Evolutionary conservation across 2,797 vertebrate genomes (phyloP), one percentile per base, ranked within the genome.

Genomic region (Cossypha polioptera): DNA sequence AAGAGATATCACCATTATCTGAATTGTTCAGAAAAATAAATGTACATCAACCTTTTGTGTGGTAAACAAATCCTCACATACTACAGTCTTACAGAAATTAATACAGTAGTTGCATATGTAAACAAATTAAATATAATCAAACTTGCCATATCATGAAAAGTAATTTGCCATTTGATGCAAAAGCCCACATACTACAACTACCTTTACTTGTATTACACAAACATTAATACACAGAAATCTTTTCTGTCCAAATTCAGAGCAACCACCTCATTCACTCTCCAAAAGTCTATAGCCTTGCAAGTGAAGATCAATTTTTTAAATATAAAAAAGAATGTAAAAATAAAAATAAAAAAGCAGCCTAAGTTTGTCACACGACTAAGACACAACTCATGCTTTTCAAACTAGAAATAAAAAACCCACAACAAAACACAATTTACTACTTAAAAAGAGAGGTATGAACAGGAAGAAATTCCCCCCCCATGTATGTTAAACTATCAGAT

Each of bases 1-100:
- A 81, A 86, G 36, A 58, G n/a, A 67, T 33, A 90, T 20, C 21
- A 65, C 8, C 4, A 13, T 31, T 31, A 68, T 10, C 42, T 28
- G 28, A 86, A 69, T 48, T 78, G 33, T 54, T 68, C 40, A 84
- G 71, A 75, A 90, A 89, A 88, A 89, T 9, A 89, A 84, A 79
- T 1, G 8, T 84, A 50, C 26, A 73, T 10, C 7, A 11, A 62
- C 28, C 48, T 78, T 43, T 81, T 67, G 36, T 26, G 19, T 21
- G 28, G 57, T 55, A 86, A 92, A 85, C 13, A 92, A 83, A 83
- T 33, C 40, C 33, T 61, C 29, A 36, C 28, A 36, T 29, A 33
- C 12, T 45, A n/a, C 7, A 62, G 50, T 53, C 53, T 82, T 40
- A 33, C 25, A 73, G 61, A 89, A 57, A 68, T 63, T 80, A 53